A percentile compares a stretch with the other conserved stretches of the same genome.
Conservation (phyloP, 2,113 vertebrate genomes). For the Rafetus swinhoei region DNA sequence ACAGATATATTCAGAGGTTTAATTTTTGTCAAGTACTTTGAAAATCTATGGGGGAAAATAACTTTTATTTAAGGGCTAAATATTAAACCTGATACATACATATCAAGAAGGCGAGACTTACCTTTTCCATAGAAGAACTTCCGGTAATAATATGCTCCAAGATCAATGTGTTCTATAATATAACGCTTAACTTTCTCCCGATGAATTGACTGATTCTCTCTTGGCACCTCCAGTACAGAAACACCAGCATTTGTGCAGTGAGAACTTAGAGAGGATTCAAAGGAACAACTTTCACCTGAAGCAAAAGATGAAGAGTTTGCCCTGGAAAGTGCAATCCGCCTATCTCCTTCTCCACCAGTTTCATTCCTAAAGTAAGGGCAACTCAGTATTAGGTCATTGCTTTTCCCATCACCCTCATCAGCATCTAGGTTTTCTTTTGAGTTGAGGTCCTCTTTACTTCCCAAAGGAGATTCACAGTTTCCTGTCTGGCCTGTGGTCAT, state of each 20-base stretch:
- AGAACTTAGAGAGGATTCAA: constrained; percentile 95
- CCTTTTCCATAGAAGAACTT: constrained; percentile 98
- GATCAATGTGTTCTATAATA: constrained; percentile 97
- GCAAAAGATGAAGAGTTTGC: constrained; percentile 87
- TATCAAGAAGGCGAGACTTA: constrained; percentile 69
- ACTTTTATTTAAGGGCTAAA: neutral
- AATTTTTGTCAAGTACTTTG: neutral
- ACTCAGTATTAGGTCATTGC: constrained; percentile 89
- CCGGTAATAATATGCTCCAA: constrained; percentile 97
- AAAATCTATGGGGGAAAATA: neutral
- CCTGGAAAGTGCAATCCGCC: constrained; percentile 91
- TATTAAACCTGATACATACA: neutral
- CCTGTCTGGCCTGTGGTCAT: constrained; percentile 71
- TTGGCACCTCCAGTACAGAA: constrained; percentile 94
- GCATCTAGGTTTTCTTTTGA: constrained; percentile 92
- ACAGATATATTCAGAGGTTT: neutral
- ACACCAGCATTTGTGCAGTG: constrained; percentile 98
- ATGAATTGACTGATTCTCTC: constrained; percentile 94
- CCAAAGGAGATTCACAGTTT: constrained; percentile 90
- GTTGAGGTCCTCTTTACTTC: constrained; percentile 95
- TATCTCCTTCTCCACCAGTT: constrained; percentile 93
- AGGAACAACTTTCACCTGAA: constrained; percentile 92
- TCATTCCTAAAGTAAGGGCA: constrained; percentile 96
- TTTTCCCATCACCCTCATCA: constrained; percentile 97
- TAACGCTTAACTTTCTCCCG: constrained; percentile 97